These are phyloP conservation scores for Cinclus cinclus DNA, from an alignment of 2,113 vertebrate genomes.

Conservation along the genomic window DNA sequence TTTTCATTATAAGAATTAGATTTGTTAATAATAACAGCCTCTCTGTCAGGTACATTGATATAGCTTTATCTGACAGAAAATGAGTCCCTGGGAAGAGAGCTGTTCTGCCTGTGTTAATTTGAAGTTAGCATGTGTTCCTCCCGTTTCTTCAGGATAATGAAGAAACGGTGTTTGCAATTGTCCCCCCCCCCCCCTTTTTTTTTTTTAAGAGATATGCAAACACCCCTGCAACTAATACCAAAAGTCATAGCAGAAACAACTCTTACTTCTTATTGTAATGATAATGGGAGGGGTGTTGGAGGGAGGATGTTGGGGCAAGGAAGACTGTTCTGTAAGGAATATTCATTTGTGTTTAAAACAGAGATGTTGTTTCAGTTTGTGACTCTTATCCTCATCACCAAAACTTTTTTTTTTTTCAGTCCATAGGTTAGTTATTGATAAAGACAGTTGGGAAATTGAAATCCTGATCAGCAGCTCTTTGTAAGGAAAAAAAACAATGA, in stretches of 20 bases:
- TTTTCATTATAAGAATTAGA: background rate
- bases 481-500: background rate
- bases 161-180: constrained; percentile 27
- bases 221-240: constrained; percentile 34
- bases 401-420: background rate
- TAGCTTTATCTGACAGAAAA: constrained; percentile 1
- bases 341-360: background rate
- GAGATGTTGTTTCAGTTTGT: constrained; percentile 53
- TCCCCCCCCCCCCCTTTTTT: no score
- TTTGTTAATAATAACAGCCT: background rate
- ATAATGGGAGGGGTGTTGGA: background rate
- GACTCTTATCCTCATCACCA: constrained; percentile 22
- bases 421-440: background rate
- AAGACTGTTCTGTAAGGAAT: background rate
- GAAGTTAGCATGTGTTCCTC: constrained; percentile 38
- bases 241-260: constrained; percentile 44
- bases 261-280: background rate
- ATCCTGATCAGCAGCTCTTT: background rate
- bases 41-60: constrained; percentile 6
- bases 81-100: background rate
- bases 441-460: background rate
- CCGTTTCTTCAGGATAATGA: constrained; percentile 16
- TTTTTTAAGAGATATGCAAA: background rate
- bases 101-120: constrained; percentile 28
- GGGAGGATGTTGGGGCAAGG: background rate